Conservation (phyloP, 1,140 invertebrate genomes). For the Conus ventricosus region DNA sequence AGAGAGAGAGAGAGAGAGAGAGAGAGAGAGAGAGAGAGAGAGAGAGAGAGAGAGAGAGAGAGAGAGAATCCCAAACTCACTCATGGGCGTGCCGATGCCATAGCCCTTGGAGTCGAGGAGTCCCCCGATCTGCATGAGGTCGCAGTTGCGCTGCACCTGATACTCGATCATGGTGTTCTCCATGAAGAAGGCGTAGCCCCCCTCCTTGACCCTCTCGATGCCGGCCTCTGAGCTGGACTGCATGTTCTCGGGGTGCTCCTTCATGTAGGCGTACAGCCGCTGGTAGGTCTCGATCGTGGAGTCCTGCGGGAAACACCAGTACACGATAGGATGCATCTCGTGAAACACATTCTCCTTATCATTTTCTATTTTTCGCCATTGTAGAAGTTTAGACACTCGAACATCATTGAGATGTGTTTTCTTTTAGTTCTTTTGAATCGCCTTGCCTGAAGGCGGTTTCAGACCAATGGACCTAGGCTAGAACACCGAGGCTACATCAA, state of each 20-base stretch:
- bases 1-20: no score
- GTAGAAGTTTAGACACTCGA: no score
- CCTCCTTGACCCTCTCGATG: slow-evolving; percentile 72
- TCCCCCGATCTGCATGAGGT: slow-evolving; percentile 97
- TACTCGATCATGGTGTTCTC: slow-evolving; percentile 97
- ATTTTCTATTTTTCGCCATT: no score
- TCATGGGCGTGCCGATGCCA: slow-evolving; percentile 79
- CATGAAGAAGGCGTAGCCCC: slow-evolving; percentile 98
- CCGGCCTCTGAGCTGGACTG: slow-evolving; percentile 63
- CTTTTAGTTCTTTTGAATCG: no score
- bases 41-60: no score
- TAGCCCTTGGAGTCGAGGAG: slow-evolving; percentile 92
- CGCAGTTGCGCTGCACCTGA: slow-evolving; percentile 93
- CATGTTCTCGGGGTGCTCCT: slow-evolving; percentile 62
- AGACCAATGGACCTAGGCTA: no score
- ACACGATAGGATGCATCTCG: no score
- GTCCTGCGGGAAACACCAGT: slow-evolving; percentile 79
- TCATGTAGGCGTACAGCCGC: slow-evolving; percentile 98
- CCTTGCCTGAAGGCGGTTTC: no score
- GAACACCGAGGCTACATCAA: no score
- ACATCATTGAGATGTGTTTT: no score
- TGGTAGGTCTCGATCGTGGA: slow-evolving; percentile 93
- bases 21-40: no score
- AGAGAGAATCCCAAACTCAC: slow-evolving; percentile 57
- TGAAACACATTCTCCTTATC: no score